Evolutionary conservation across 2,888 invertebrate genomes (phyloP), one percentile per base, ranked within the genome.

Genomic region (Hyles lineata): DNA sequence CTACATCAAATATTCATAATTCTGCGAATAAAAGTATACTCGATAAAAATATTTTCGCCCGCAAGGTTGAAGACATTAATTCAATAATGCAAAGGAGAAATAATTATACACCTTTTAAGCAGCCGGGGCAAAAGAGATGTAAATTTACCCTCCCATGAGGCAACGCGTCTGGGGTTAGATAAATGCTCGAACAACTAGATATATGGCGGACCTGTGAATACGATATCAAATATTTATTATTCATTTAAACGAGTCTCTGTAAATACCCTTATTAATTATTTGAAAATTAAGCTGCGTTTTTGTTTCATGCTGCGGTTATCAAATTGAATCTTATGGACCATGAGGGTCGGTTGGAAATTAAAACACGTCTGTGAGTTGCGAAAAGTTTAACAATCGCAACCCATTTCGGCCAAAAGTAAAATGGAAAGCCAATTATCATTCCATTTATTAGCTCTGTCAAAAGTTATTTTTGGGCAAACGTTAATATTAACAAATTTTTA

Each of bases 171-270:
- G 75, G 78, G 77, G 77, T 81, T 81, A 86, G 85, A 91, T 89
- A 87, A 87, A 91, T 90, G 88, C 76, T 79, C 80, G 74, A 77
- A 80, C 82, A 79, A 80, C 80, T 80, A 83, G 82, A 90, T 83
- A 86, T 87, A 89, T 87, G 82, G 78, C 76, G 75, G 52, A 75
- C 74, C 74, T 61, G 73, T 72, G 77, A 71, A 77, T 72, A 76
- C 52, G 75, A 80, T 79, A 78, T 75, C 73, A 80, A 78, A 79
- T 76, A 75, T 23, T 73, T 70, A 76, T 67, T 70, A 72, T 72
- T 61, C 43, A 58, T 55, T 71, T 9, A 67, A 67, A 60, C 76
- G 70, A 74, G 72, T 61, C 70, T 69, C 29, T n/a, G 21, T 32
- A 67, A 58, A 11, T 43, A 43, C 11, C 0, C 52, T 23, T 52